Evolutionary conservation across 2,113 vertebrate genomes (phyloP).

Genomic region (Pachycephala philippinensis): DNA sequence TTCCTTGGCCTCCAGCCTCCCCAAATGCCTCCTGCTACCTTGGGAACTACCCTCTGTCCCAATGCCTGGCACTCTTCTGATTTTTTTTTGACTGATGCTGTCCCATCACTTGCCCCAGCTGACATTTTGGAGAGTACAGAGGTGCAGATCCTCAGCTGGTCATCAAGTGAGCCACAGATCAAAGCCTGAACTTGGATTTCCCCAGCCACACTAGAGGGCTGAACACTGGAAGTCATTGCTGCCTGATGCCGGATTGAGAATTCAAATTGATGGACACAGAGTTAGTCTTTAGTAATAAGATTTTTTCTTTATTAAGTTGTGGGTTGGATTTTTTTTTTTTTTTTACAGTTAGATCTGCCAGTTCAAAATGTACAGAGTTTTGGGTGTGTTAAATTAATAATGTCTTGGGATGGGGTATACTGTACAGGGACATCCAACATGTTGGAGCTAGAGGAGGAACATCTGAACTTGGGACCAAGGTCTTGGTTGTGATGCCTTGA

Average conservation of each 20-base stretch:
- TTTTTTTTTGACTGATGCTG: neutral
- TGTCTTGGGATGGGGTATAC: neutral
- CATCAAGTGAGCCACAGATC: neutral
- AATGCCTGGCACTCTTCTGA: neutral
- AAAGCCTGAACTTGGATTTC: neutral
- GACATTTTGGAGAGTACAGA: neutral
- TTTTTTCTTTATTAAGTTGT: neutral
- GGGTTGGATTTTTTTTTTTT: neutral
- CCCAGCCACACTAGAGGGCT: neutral
- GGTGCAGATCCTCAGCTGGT: accelerated
- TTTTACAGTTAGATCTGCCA: neutral
- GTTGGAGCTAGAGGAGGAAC: neutral
- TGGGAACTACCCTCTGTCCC: neutral
- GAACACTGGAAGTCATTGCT: neutral
- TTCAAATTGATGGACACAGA: neutral
- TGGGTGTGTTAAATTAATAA: neutral
- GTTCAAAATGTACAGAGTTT: neutral
- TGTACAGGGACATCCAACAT: neutral
- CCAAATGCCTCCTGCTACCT: accelerated
- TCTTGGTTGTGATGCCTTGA: neutral
- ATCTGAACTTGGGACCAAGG: neutral
- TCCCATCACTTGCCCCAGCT: neutral
- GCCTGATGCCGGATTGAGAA: neutral
- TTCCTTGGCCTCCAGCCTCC: neutral
- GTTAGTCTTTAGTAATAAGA: neutral